Evolutionary conservation across 37 sponge, comb jelly and placozoan genomes (phyloP).

Genomic region (Bolinopsis microptera): DNA sequence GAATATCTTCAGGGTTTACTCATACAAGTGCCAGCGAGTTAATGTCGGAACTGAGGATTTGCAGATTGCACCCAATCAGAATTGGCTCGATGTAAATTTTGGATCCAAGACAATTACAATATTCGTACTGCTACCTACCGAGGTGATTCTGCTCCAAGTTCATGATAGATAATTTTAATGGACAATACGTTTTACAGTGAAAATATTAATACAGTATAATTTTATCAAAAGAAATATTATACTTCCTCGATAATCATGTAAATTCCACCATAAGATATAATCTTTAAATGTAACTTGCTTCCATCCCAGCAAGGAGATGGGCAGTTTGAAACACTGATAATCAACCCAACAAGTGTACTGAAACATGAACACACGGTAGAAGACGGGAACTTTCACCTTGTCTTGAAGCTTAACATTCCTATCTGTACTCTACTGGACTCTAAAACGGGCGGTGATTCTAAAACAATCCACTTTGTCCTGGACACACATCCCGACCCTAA

Average conservation of each 20-base stretch:
- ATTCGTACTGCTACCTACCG: neutral
- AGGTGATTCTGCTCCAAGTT: no score
- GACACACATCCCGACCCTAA: neutral
- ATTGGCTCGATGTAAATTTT: slow-evolving; percentile 45
- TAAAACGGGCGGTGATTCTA: neutral
- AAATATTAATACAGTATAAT: no score
- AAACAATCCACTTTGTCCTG: slow-evolving; percentile 41
- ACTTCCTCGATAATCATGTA: no score
- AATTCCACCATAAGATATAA: no score
- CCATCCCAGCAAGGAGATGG: neutral
- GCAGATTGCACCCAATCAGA: neutral
- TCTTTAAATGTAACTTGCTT: no score
- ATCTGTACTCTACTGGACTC: neutral
- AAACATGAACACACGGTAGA: slow-evolving; percentile 38
- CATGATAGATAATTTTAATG: no score
- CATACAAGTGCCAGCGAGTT: slow-evolving; percentile 33
- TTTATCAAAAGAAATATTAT: no score
- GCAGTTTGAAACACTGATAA: slow-evolving; percentile 24
- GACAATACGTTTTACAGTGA: no score
- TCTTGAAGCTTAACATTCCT: neutral
- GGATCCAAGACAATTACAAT: slow-evolving; percentile 14
- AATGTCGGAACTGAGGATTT: neutral
- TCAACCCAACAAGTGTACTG: neutral
- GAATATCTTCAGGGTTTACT: slow-evolving; percentile 2
- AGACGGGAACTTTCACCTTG: neutral